Percentiles rank a stretch among this genome's conserved stretches.
phyloP scores from a whole-genome alignment of 2,797 vertebrate genomes.

The Argyrosomus regius region DNA sequence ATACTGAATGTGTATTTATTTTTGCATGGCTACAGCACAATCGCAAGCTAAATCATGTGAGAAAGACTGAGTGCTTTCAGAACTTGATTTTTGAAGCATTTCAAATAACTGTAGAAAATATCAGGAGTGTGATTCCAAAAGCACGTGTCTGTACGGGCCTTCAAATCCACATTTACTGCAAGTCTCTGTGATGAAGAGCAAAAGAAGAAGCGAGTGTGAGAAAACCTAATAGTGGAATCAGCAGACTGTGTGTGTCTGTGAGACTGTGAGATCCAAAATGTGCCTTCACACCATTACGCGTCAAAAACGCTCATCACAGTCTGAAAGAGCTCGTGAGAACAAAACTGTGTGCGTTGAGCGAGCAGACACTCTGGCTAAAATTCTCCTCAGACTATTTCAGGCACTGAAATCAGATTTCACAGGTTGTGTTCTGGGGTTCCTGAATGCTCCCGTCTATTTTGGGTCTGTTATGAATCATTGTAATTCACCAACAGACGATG shows the following conservation, averaged over 20 bases:
- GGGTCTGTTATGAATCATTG: constrained; percentile 49
- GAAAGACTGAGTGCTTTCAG: neutral
- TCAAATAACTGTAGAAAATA: neutral
- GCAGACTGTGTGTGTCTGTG: constrained; percentile 16
- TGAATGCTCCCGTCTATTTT: constrained; percentile 54
- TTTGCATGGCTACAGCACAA: neutral
- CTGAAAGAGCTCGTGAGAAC: constrained; percentile 41
- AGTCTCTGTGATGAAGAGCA: constrained; percentile 4
- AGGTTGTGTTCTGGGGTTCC: constrained; percentile 60
- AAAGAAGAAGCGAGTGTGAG: constrained; percentile 14
- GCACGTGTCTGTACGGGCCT: neutral
- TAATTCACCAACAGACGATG: constrained; percentile 43
- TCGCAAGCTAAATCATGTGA: neutral
- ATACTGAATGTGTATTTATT: too few species aligned
- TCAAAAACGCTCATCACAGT: constrained; percentile 25
- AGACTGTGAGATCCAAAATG: constrained; percentile 21
- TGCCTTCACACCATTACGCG: constrained; percentile 46
- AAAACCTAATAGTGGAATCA: constrained; percentile 29
- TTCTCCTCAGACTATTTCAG: constrained; percentile 52
- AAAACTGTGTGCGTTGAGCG: constrained; percentile 31
- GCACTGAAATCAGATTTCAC: constrained; percentile 63
- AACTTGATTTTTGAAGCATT: neutral
- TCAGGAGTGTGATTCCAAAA: neutral
- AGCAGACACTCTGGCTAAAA: constrained; percentile 42
- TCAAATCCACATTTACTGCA: constrained; percentile 5